Percentiles rank a stretch among this genome's conserved stretches.
Evolutionary conservation across 1,140 invertebrate species (phyloP).

Genomic region (Pararge aegeria): DNA sequence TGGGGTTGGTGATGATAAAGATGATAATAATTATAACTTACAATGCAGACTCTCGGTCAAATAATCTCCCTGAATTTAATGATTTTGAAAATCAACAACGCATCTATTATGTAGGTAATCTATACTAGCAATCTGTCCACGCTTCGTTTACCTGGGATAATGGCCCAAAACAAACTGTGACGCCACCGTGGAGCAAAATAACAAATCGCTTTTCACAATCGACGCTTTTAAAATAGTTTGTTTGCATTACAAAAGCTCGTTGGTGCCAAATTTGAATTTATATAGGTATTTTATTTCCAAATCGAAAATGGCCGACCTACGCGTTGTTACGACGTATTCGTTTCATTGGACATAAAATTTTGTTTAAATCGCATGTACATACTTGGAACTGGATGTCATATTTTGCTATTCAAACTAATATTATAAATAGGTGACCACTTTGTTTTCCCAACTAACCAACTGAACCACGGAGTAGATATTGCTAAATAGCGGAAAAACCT

Average conservation of each 20-base stretch:
- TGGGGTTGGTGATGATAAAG: too few species aligned
- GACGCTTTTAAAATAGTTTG: slow-evolving; percentile 34
- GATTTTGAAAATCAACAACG: neutral
- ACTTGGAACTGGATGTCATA: neutral
- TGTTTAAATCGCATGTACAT: slow-evolving; percentile 18
- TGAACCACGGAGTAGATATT: too few species aligned
- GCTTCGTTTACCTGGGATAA: neutral
- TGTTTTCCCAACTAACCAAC: too few species aligned
- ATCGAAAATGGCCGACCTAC: slow-evolving; percentile 42
- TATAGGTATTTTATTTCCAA: slow-evolving; percentile 42
- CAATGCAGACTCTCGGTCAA: too few species aligned
- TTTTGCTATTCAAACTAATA: neutral
- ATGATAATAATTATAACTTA: too few species aligned
- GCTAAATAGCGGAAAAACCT: too few species aligned
- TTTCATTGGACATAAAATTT: slow-evolving; percentile 31
- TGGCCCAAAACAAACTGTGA: neutral
- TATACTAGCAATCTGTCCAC: neutral
- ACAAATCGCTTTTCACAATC: slow-evolving; percentile 36
- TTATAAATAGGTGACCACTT: too few species aligned
- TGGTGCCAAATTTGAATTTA: slow-evolving; percentile 55
- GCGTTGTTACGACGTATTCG: slow-evolving; percentile 18
- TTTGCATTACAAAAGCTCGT: slow-evolving; percentile 43
- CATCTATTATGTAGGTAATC: neutral
- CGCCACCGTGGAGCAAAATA: neutral
- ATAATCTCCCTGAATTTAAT: neutral